These are phyloP conservation scores for Formica selysi DNA, from an alignment of 1,140 invertebrate genomes.

Conservation along the genomic window DNA sequence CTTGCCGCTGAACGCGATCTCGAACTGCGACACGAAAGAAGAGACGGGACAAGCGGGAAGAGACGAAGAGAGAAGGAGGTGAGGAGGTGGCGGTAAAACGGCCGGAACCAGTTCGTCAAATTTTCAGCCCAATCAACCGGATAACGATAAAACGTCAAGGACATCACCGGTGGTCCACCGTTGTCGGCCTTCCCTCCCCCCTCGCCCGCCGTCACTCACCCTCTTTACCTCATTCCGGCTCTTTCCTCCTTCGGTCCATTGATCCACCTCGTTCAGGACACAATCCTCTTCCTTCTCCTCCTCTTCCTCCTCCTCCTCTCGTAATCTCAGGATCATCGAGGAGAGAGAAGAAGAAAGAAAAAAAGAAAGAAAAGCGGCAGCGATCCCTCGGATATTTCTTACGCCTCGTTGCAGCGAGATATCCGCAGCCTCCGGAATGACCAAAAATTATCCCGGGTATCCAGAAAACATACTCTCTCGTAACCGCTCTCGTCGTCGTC, in stretches of 20 bases:
- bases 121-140: slow-evolving; percentile 72
- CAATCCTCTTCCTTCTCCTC: slow-evolving; percentile 4
- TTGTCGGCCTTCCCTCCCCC: background rate
- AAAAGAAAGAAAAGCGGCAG: background rate
- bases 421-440: slow-evolving; percentile 62
- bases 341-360: background rate
- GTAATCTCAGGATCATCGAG: slow-evolving; percentile 33
- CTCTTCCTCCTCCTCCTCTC: background rate
- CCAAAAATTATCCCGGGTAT: slow-evolving; percentile 66
- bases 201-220: slow-evolving; percentile 13
- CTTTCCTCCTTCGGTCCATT: background rate
- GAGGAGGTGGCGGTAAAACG: slow-evolving; percentile 42
- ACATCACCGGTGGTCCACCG: slow-evolving; percentile 64
- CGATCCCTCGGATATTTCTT: slow-evolving; percentile 67
- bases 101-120: slow-evolving; percentile 75
- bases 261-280: slow-evolving; percentile 16
- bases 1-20: slow-evolving; percentile 52
- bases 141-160: slow-evolving; percentile 73
- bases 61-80: slow-evolving; percentile 1
- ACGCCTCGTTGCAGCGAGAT: slow-evolving; percentile 69
- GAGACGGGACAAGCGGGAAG: slow-evolving; percentile 38
- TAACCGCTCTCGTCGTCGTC: slow-evolving; percentile 22
- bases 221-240: slow-evolving; percentile 11
- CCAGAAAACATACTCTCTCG: slow-evolving; percentile 64
- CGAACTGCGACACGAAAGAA: slow-evolving; percentile 46